Evolutionary conservation across 2,797 vertebrate species (phyloP), one percentile per base, ranked within the genome.

Genomic region (Sebastes goodei): DNA sequence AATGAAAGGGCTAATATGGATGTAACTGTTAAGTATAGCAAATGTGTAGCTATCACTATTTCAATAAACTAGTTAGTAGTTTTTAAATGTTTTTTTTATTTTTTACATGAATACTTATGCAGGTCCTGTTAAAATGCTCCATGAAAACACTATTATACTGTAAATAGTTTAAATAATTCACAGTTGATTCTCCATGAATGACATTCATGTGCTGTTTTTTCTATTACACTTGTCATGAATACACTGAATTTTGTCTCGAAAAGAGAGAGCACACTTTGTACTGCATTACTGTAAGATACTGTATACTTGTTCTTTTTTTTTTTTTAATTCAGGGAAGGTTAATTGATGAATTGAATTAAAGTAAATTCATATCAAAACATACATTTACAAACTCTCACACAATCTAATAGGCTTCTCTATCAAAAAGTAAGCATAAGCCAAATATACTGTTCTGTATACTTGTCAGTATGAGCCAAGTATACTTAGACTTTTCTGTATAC

Each of bases 201-300:
- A 66, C 62, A 56, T 78, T 68, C 72, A 81, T 84, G 80, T 83
- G 64, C 59, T 73, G 42, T 82, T 83, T 78, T 60, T 74, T 46
- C 15, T 68, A 60, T 68, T 67, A 35, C 38, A 72, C 55, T 84
- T 82, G 75, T 84, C 70, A 74, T 62, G 20, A 80, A 90, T 76
- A 91, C 88, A 89, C 86, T 91, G 84, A 87, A 88, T 78, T 10
- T 76, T 83, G 14, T 81, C 17, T 76, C 66, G 35, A 75, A 87
- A 88, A 86, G 86, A 82, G 65, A 86, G n/a, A 82, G 71, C 68
- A 84, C 77, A 84, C 60, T 86, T 93, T 90, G 86, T 89, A 89
- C 88, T 86, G 79, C 74, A 78, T 76, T 67, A 79, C 78, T 82
- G 72, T 81, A 83, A 64, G 10, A 84, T 70, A 74, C 30, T 81